These are phyloP conservation scores for Nesogale talazaci DNA, from an alignment of 2,113 vertebrate species.

Conservation along the genomic window DNA sequence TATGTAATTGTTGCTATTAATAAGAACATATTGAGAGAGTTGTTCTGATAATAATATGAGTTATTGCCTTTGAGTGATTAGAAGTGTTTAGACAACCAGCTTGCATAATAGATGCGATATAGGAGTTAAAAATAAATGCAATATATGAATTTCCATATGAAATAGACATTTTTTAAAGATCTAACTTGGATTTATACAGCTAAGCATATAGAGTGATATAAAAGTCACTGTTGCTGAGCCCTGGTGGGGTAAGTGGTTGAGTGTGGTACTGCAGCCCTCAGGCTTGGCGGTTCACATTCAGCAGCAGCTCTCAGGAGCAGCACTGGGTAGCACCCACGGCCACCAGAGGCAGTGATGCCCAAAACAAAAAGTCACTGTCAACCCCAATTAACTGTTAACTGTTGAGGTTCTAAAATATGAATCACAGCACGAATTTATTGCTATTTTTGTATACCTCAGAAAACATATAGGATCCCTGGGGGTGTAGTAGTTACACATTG, in stretches of 20 bases:
- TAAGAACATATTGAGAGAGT: neutral
- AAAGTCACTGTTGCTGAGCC: neutral
- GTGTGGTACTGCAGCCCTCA: too few relatives aligned
- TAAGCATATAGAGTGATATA: neutral
- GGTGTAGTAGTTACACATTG: too few relatives aligned
- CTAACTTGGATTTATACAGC: neutral
- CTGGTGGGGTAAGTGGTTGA: too few relatives aligned
- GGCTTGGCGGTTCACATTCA: too few relatives aligned
- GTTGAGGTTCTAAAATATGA: neutral
- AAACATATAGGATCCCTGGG: neutral
- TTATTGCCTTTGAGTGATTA: neutral
- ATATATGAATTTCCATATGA: neutral
- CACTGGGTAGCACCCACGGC: too few relatives aligned
- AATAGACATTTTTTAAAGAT: neutral
- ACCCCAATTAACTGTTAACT: neutral
- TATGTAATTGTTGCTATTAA: neutral
- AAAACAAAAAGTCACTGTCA: neutral
- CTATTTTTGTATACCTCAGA: neutral
- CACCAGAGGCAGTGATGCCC: too few relatives aligned
- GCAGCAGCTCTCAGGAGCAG: too few relatives aligned
- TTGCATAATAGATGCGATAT: too few relatives aligned
- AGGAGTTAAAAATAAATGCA: neutral
- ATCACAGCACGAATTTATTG: neutral
- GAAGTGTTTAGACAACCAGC: conserved; percentile 20
- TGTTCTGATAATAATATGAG: neutral